Evolutionary conservation across 1,140 invertebrate species (phyloP), one percentile per base, ranked within the genome.

Genomic region (Listronotus oregonensis): DNA sequence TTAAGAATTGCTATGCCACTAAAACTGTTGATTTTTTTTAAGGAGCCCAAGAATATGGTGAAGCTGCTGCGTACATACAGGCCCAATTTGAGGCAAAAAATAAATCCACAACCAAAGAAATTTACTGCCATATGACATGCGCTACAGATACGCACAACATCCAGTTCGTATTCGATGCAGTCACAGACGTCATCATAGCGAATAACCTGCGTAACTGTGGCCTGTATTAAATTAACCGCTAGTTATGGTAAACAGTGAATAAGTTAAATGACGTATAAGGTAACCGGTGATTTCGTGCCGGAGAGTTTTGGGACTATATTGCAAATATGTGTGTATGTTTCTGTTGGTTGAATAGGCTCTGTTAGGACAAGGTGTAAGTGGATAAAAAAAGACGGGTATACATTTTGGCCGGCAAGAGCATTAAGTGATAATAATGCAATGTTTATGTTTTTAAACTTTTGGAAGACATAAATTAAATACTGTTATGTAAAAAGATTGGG

Each of bases 141-240:
- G 93, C 94, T 31, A 95, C 94, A 43, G 94, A 96, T 75, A 95
- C 93, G 43, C 90, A 87, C 64, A 96, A 96, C 78, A 94, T 96
- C 63, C 89, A 94, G 77, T 95, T 95, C 80, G 93, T 95, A 17
- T 95, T 95, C 76, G 93, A 95, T 80, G 90, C 91, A 61, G 92
- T 95, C 60, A 94, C 93, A 58, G 93, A 95, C 82, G 92, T 96
- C 62, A 94, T 95, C 71, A 94, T 97, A 76, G 95, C 95, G 77
- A 93, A 94, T 76, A 96, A 95, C 82, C 83, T 97, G 50, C 94
- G 93, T 80, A 93, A 95, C 82, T 94, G 93, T 82, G 95, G 95
- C 56, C 85, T 84, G 66, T 82, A 82, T 74, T 84, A 76, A 75
- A 66, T 58, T 31, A 51, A 49, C 46, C 15, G 15, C 18, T 49